Base-by-base conservation (phyloP, 2,888 invertebrate species). In the Hoplodrina blanda region DNA sequence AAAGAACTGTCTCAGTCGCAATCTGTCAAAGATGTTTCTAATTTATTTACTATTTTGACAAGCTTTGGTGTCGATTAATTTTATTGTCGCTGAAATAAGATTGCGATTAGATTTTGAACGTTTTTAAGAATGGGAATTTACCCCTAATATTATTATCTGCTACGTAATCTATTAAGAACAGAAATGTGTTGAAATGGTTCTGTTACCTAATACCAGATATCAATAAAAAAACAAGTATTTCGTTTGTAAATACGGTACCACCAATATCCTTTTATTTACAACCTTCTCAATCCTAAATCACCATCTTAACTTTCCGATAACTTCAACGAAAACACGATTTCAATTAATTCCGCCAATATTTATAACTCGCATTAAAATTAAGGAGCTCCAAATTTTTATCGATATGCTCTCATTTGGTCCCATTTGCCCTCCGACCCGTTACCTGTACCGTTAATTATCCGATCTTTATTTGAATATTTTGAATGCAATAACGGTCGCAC, bases 371-470 rank as follows among this genome's bases (percentile, higher is more conserved):
- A 73, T 76, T 75, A 76, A 79, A 78, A 74, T 80, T 65, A 79
- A 77, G 69, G 77, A 82, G 74, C 57, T 69, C 70, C 66, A 67
- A 72, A 68, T 77, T 83, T 83, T 83, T 85, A 86, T 85, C 70
- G 83, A 80, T 80, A 75, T 78, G 78, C 69, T 76, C 80, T 83
- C 77, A 81, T 84, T 87, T 79, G 78, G 80, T 83, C 81, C 82
- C 80, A 83, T 86, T 87, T 82, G 87, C 90, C 93, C 92, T 94
- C 91, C 92, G 88, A 93, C 91, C 95, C 94, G 94, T 94, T 94
- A 95, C 86, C 83, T 91, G 90, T 93, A 93, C 95, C 93, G 95
- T 95, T 95, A 93, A 95, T 95, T 93, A 92, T 91, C 88, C 82
- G 90, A 91, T 88, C 88, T 90, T 91, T 91, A 91, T 93, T 90